phyloP scores from a whole-genome alignment of 2,797 vertebrate species.

The Pelodytes ibericus region DNA sequence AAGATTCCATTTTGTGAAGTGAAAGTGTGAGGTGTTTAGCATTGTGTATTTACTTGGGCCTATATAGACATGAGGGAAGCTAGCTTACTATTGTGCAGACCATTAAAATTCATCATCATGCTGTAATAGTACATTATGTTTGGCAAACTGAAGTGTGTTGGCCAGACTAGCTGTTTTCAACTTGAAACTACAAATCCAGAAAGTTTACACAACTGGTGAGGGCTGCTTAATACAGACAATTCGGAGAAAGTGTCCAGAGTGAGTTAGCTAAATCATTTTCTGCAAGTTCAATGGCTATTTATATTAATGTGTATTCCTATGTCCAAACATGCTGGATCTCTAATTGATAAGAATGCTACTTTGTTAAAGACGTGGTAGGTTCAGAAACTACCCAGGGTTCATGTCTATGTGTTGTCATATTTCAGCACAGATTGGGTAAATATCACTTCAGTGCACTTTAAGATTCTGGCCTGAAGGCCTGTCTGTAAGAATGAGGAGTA shows the following conservation, averaged over 20 bases:
- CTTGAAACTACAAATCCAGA: constrained; percentile 39
- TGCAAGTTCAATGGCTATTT: not conserved
- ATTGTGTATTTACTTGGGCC: not conserved
- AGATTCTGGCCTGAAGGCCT: too few relatives aligned
- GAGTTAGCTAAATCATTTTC: not conserved
- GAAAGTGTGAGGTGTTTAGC: constrained; percentile 24
- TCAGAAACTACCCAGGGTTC: too few relatives aligned
- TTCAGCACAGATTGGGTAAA: too few relatives aligned
- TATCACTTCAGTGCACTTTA: too few relatives aligned
- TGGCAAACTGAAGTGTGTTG: constrained; percentile 47
- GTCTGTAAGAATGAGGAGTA: too few relatives aligned
- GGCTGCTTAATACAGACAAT: constrained; percentile 27
- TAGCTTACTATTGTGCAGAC: constrained; percentile 45
- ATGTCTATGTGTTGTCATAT: too few relatives aligned
- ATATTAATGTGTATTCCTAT: too few relatives aligned
- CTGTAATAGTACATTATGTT: constrained; percentile 54
- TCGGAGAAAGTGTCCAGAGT: constrained; percentile 32
- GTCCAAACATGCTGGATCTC: too few relatives aligned
- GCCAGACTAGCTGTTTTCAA: constrained; percentile 42
- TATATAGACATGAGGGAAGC: constrained; percentile 23
- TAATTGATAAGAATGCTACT: too few relatives aligned
- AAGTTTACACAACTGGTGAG: constrained; percentile 40
- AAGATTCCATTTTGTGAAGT: constrained; percentile 24
- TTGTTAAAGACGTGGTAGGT: too few relatives aligned
- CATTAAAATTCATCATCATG: constrained; percentile 52